phyloP scores from a whole-genome alignment of 92 coral and sea anemone species.

The Epizoanthus scotinus region DNA sequence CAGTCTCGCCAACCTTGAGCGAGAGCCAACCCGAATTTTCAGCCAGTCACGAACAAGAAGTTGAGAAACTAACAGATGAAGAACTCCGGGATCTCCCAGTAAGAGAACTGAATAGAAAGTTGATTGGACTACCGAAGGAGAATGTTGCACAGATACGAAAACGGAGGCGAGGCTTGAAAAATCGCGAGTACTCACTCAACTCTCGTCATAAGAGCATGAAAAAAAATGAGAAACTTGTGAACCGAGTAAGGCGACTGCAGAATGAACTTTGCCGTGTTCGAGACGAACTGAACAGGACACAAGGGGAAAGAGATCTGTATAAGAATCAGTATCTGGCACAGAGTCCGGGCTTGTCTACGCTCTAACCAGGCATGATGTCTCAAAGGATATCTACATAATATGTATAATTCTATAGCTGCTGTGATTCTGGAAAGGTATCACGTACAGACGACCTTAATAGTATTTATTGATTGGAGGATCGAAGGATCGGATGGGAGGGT shows the following conservation, averaged over 20 bases:
- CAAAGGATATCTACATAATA: too few relatives aligned
- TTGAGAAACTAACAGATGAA: constrained; percentile 43
- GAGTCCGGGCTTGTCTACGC: not conserved
- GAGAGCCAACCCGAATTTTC: not conserved
- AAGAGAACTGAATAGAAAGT: constrained; percentile 50
- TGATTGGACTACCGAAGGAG: constrained; percentile 53
- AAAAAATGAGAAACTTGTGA: constrained; percentile 13
- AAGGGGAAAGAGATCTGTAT: constrained; percentile 17
- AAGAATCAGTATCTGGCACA: not conserved
- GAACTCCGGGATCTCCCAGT: constrained; percentile 58
- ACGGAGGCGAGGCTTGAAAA: constrained; percentile 66
- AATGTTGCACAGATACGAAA: constrained; percentile 51
- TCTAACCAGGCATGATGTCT: not conserved
- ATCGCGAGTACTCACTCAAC: constrained; percentile 64
- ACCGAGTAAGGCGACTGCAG: not conserved
- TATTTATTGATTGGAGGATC: too few relatives aligned
- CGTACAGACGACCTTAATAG: too few relatives aligned
- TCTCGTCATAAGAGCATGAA: constrained; percentile 27
- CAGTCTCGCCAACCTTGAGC: not conserved
- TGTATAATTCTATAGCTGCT: too few relatives aligned
- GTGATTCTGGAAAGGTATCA: too few relatives aligned
- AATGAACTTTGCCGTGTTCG: constrained; percentile 10
- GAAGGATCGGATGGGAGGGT: too few relatives aligned
- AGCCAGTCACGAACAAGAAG: not conserved
- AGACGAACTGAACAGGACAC: constrained; percentile 20